Base-by-base conservation (phyloP, 2,797 vertebrate species). In the Vultur gryphus region DNA sequence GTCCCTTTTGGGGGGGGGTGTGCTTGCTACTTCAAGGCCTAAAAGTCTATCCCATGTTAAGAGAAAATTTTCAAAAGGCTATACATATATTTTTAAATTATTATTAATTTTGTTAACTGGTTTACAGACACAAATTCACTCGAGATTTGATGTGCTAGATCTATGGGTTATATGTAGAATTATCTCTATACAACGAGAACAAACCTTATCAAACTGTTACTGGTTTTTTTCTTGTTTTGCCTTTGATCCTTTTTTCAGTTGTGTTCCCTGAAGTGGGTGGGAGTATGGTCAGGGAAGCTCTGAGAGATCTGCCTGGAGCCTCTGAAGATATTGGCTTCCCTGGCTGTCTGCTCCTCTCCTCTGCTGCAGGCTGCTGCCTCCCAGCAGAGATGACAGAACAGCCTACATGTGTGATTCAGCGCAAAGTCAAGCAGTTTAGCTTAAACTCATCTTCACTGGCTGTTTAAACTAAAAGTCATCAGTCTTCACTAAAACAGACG, bases 11-110 rank as follows among this genome's bases (percentile, higher is more conserved):
- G 35, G 25, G 69, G 8, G 5, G 6, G 2, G 1, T 2, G 6
- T 49, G 10, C 17, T 67, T 62, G 18, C 10, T 64, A 52, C 13
- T 37, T 59, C 12, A 44, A 14, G 48, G 18, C 8, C 67, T 77
- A 43, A 91, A 70, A 84, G 15, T 43, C 14, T 28, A 26, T 43
- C 13, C 29, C 4, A 24, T 18, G 13, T 48, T 46, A 90, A 71
- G 5, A 52, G 10, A 11, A 71, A 72, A 31, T 9, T 25, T 82
- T 65, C 19, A 28, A 49, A 64, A 35, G 1, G 0, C 3, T 64
- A 33, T 28, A n/a, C 3, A n/a, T 37, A 6, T 51, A 6, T 7
- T 24, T 20, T 7, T 1, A 13, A 64, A 5, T 28, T 15, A 3
- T 31, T 52, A 37, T 19, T 43, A 33, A 44, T 73, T 89, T 18